Evolutionary conservation across 2,797 vertebrate genomes (phyloP), one percentile per base, ranked within the genome.

Genomic region (Chrysocyon brachyurus): DNA sequence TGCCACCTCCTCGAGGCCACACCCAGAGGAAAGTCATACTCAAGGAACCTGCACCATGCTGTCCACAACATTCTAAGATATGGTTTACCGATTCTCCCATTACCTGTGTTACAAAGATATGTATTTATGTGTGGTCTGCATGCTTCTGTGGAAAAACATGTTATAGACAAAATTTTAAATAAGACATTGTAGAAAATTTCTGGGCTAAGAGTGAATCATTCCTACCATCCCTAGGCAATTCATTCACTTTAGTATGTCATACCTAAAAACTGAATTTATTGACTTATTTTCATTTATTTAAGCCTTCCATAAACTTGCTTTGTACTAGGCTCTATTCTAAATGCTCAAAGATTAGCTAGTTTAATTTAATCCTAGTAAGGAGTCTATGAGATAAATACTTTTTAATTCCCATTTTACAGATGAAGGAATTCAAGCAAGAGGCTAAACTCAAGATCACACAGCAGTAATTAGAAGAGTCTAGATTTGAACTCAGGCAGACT

Each of bases 201-300:
- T 40, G n/a, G 24, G 57, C 59, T 79, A 36, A 57, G 17, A 15
- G 12, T 59, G 46, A 81, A 63, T 64, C 61, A 36, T 59, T 86
- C 31, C 19, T 81, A 31, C 28, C 56, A 54, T 54, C 7, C 7
- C 21, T 12, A 46, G 72, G 72, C n/a, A 31, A 24, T 59, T 89
- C 19, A 14, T 66, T 66, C 54, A 49, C 16, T 72, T 82, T 56
- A 52, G 22, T 36, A 17, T 40, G 6, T 61, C 54, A 21, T 17
- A 24, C 33, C 64, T 86, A 49, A 82, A 79, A 66, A 33, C 19
- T 92, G 52, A 85, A 91, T 91, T 87, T 66, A 73, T 83, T 57
- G 26, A 63, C 57, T 89, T 73, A 54, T 87, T 49, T 88, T 89
- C 54, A 59, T 85, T 86, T 75, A 75, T n/a, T 66, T 93, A 94